Conservation (phyloP, 2,888 invertebrate genomes). For the Harmothoe impar region DNA sequence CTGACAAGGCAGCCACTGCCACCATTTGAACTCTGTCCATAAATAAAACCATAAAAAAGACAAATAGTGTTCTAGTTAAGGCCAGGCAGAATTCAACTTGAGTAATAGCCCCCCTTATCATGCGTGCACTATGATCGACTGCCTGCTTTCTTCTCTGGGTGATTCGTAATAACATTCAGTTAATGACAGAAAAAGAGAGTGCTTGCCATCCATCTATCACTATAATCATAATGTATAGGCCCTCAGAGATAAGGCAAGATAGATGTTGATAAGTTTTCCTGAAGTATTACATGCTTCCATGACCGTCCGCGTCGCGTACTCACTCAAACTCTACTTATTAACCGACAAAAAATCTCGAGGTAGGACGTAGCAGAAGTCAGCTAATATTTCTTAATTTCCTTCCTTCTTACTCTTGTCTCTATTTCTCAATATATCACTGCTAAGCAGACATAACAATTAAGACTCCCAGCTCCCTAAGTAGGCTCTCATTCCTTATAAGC, state of each 20-base stretch:
- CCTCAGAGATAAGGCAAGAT: conserved; percentile 58
- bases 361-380: not conserved
- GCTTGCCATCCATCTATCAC: conserved; percentile 58
- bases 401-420: not conserved
- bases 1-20: not conserved
- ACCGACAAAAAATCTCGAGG: conserved; percentile 14
- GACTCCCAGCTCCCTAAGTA: not conserved
- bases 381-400: conserved; percentile 49
- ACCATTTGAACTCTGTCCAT: not conserved
- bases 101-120: conserved; percentile 55
- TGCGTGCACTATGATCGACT: conserved; percentile 44
- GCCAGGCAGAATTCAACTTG: conserved; percentile 16
- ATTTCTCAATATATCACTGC: not conserved
- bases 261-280: conserved; percentile 58
- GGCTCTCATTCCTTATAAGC: not conserved
- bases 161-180: conserved; percentile 52
- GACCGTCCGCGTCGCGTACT: conserved; percentile 21
- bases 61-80: conserved; percentile 41
- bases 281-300: conserved; percentile 52
- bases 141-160: conserved; percentile 16
- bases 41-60: conserved; percentile 22
- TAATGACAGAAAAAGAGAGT: conserved; percentile 56
- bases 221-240: conserved; percentile 57
- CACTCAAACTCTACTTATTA: conserved; percentile 41
- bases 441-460: not conserved